Evolutionary conservation across 1,140 invertebrate species (phyloP), one percentile per base, ranked within the genome.

Genomic region (Cherax quadricarinatus): DNA sequence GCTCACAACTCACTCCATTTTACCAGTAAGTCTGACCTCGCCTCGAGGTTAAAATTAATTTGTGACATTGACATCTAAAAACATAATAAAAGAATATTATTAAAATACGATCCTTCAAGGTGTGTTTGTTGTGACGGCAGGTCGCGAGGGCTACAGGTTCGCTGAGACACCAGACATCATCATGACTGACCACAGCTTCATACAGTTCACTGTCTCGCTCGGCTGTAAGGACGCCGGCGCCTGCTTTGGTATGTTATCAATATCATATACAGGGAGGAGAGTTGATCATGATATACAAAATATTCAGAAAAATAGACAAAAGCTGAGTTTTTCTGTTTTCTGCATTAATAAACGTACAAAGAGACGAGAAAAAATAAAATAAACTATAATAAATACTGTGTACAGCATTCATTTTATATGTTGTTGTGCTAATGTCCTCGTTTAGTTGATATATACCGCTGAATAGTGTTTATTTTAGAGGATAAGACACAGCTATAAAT

Each of bases 101-200:
- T 41, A 41, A 41, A 1, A 41, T 21, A 62, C 49, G 3, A 4
- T 16, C 14, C 1, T 18, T 70, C n/a, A 18, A 66, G 14, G 2
- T 21, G 62, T 21, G 5, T 14, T 10, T 66, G 62, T 66, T 16
- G 21, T 66, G 18, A 6, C 21, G 12, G 62, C 83, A 93, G 92
- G 88, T 24, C 85, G 90, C 82, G 94, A 94, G 89, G 95, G 94
- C 14, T 94, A 94, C 30, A 93, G 95, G 66, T 95, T 95, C 93
- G 95, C 95, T n/a, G 94, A 95, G n/a, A 95, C 95, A 24, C 94
- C 94, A 30, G 95, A 96, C 93, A 95, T 96, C 10, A 93, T 94
- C 24, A 94, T 95, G 51, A 93, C 91, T 24, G 94, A 95, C 57
- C 94, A 93, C 57, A 95, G 94, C 3, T 94, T 95, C 79, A 86